phyloP scores from a whole-genome alignment of 2,888 invertebrate species.

The Drosophila fungiperda region DNA sequence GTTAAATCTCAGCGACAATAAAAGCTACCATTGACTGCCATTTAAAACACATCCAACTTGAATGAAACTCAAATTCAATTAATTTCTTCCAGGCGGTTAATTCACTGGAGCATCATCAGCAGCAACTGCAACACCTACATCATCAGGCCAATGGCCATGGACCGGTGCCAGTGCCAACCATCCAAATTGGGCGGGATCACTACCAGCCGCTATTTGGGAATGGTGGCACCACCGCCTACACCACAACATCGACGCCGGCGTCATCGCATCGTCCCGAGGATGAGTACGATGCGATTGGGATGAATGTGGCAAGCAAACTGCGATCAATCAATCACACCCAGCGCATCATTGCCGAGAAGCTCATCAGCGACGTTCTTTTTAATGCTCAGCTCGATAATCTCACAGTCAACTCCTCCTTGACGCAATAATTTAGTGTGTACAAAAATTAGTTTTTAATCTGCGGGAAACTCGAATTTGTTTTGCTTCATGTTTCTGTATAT shows the following conservation, averaged over 20 bases:
- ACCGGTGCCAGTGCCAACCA: constrained; percentile 81
- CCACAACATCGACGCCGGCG: constrained; percentile 67
- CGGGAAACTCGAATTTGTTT: background rate
- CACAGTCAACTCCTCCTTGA: constrained; percentile 79
- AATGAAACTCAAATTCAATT: background rate
- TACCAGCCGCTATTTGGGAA: constrained; percentile 82
- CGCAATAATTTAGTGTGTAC: constrained; percentile 67
- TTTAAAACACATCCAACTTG: background rate
- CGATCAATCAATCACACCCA: constrained; percentile 83
- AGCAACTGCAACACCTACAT: constrained; percentile 82
- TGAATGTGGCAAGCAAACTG: constrained; percentile 84
- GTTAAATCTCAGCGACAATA: no score
- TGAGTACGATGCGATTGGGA: constrained; percentile 84
- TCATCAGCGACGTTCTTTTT: constrained; percentile 84
- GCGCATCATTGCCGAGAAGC: constrained; percentile 84
- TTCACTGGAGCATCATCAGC: constrained; percentile 83
- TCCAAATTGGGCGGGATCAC: constrained; percentile 83
- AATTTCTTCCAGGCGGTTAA: constrained; percentile 77
- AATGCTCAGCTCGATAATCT: constrained; percentile 84
- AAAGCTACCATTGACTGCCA: no score
- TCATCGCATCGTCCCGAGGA: constrained; percentile 75
- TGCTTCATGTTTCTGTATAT: constrained; percentile 19
- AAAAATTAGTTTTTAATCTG: constrained; percentile 10
- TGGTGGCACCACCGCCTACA: constrained; percentile 69
- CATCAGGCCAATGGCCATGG: constrained; percentile 73